A percentile compares a stretch with the other conserved stretches of the same genome.
Conservation (phyloP, 2,113 vertebrate genomes). For the Tiliqua scincoides region DNA sequence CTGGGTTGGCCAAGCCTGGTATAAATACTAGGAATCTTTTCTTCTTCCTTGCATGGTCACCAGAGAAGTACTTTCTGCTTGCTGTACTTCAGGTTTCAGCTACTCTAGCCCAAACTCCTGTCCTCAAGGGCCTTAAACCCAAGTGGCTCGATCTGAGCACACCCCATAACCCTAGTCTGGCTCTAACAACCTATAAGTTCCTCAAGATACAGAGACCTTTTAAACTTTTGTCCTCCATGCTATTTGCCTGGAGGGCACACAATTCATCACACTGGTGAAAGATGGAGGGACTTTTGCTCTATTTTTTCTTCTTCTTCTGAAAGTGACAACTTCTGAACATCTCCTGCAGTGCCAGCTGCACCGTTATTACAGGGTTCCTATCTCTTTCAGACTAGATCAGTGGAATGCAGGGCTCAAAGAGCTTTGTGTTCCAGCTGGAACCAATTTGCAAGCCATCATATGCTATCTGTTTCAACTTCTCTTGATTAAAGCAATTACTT, state of each 20-base stretch:
- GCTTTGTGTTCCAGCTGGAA: slow-evolving; percentile 32
- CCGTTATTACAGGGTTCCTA: slow-evolving; percentile 43
- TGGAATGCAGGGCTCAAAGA: slow-evolving; percentile 41
- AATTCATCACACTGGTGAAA: not conserved
- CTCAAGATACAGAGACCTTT: not conserved
- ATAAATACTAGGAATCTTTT: too few relatives aligned
- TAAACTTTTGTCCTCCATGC: not conserved
- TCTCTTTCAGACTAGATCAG: slow-evolving; percentile 44
- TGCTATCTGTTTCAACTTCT: slow-evolving; percentile 42
- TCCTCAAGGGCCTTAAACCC: too few relatives aligned
- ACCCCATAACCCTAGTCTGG: not conserved
- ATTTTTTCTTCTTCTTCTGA: slow-evolving; percentile 12
- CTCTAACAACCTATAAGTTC: not conserved
- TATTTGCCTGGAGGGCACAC: not conserved
- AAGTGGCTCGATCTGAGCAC: not conserved
- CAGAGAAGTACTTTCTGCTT: not conserved
- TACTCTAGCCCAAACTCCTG: not conserved
- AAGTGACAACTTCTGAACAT: slow-evolving; percentile 9
- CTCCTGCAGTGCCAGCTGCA: slow-evolving; percentile 36
- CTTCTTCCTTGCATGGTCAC: not conserved
- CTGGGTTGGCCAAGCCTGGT: not conserved
- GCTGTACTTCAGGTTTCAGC: not conserved
- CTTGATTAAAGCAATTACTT: slow-evolving; percentile 56
- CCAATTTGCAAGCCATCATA: slow-evolving; percentile 50
- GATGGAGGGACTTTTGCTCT: not conserved